Percentiles rank a stretch among this genome's conserved stretches.
Evolutionary conservation across 2,113 vertebrate species (phyloP).

Genomic region (Pelusios castaneus): DNA sequence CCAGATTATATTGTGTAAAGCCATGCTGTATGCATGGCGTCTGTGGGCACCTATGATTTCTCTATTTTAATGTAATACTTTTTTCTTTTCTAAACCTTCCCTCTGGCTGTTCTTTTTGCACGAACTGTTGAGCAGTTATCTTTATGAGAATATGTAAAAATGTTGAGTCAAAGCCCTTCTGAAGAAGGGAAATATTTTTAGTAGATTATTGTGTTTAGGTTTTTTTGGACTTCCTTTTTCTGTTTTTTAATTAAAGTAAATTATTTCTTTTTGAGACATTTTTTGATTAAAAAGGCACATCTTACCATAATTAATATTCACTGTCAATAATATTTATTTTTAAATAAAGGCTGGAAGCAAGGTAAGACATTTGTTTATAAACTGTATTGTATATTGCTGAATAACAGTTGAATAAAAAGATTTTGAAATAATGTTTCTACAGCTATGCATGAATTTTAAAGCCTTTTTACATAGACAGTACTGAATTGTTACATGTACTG

Average conservation of each 20-base stretch:
- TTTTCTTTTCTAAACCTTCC: slow-evolving; percentile 74
- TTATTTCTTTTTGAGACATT: slow-evolving; percentile 84
- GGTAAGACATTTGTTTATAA: slow-evolving; percentile 91
- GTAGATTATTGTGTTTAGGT: slow-evolving; percentile 79
- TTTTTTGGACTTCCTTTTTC: slow-evolving; percentile 66
- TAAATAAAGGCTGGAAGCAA: slow-evolving; percentile 91
- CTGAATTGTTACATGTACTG: neutral
- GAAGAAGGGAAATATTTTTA: slow-evolving; percentile 83
- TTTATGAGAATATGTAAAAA: slow-evolving; percentile 79
- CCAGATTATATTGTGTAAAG: slow-evolving; percentile 74
- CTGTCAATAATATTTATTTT: slow-evolving; percentile 96
- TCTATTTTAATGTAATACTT: slow-evolving; percentile 68
- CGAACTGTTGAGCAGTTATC: slow-evolving; percentile 81
- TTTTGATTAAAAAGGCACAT: slow-evolving; percentile 86
- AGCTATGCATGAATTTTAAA: slow-evolving; percentile 42
- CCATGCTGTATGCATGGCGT: slow-evolving; percentile 80
- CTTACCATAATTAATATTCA: slow-evolving; percentile 87
- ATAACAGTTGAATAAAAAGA: slow-evolving; percentile 89
- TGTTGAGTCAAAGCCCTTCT: slow-evolving; percentile 75
- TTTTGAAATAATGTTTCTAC: slow-evolving; percentile 85
- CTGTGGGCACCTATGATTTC: slow-evolving; percentile 73
- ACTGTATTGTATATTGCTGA: slow-evolving; percentile 89
- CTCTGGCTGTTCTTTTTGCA: slow-evolving; percentile 80
- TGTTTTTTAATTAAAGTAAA: slow-evolving; percentile 79
- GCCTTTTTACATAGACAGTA: neutral